phyloP scores from a whole-genome alignment of 2,797 vertebrate species.

The Aythya fuligula region DNA sequence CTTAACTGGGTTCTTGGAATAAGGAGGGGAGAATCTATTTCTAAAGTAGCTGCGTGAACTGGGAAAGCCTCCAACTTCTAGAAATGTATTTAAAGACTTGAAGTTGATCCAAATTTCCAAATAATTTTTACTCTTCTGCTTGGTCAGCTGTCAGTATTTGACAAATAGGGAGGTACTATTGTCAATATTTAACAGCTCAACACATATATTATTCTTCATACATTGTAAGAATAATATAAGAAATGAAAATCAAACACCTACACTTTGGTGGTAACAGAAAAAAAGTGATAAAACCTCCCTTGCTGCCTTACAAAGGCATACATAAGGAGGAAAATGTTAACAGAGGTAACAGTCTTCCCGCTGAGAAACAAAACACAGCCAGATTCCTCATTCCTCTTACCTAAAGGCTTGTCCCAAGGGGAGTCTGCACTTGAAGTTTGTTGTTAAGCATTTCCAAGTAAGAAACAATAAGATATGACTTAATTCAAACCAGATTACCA shows the following conservation, averaged over 20 bases:
- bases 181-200: conserved; percentile 56
- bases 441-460: not conserved
- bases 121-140: conserved; percentile 33
- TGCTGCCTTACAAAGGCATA: conserved; percentile 41
- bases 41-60: conserved; percentile 32
- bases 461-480: not conserved
- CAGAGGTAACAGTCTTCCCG: not conserved
- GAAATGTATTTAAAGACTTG: conserved; percentile 35
- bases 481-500: not conserved
- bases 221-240: conserved; percentile 30
- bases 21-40: conserved; percentile 22
- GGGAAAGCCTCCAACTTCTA: conserved; percentile 49
- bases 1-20: conserved; percentile 55
- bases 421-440: not conserved
- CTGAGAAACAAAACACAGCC: conserved; percentile 1
- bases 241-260: conserved; percentile 34
- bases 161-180: conserved; percentile 41
- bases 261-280: not conserved
- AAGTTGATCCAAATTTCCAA: conserved; percentile 32
- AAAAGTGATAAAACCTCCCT: conserved; percentile 37
- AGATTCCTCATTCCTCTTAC: conserved; percentile 5
- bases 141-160: conserved; percentile 38
- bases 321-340: conserved; percentile 17
- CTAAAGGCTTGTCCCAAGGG: not conserved
- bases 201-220: conserved; percentile 49